Evolutionary conservation across 2,888 invertebrate species (phyloP).

Genomic region (Limnephilus rhombicus): DNA sequence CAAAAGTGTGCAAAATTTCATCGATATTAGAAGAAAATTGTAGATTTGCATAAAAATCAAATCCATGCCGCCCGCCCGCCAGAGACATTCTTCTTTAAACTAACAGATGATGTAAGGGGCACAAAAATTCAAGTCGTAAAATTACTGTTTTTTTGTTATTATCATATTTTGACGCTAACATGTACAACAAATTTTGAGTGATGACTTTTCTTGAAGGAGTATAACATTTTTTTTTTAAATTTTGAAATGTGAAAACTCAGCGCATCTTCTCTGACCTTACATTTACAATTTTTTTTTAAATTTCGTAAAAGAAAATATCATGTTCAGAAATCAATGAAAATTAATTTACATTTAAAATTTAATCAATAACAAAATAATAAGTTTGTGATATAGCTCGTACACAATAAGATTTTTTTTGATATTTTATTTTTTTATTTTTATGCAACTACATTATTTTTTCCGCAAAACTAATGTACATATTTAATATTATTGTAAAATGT

Average conservation of each 20-base stretch:
- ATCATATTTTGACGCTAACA: not conserved
- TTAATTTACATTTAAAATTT: not conserved
- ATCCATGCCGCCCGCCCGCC: too few species aligned
- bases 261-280: not conserved
- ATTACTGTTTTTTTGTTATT: not conserved
- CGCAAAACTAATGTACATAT: constrained; percentile 27
- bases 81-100: too few species aligned
- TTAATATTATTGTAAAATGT: not conserved
- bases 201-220: not conserved
- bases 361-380: constrained; percentile 2
- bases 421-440: not conserved
- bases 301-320: not conserved
- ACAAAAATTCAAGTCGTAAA: not conserved
- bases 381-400: not conserved
- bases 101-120: not conserved
- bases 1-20: too few species aligned
- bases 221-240: not conserved
- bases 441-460: not conserved
- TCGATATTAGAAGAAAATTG: too few species aligned
- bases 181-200: not conserved
- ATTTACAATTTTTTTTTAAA: not conserved
- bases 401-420: not conserved
- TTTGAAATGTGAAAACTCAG: not conserved
- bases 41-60: not conserved
- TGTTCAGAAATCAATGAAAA: not conserved